Conservation (phyloP, 2,113 vertebrate species). For the Callopanchax toddi region DNA sequence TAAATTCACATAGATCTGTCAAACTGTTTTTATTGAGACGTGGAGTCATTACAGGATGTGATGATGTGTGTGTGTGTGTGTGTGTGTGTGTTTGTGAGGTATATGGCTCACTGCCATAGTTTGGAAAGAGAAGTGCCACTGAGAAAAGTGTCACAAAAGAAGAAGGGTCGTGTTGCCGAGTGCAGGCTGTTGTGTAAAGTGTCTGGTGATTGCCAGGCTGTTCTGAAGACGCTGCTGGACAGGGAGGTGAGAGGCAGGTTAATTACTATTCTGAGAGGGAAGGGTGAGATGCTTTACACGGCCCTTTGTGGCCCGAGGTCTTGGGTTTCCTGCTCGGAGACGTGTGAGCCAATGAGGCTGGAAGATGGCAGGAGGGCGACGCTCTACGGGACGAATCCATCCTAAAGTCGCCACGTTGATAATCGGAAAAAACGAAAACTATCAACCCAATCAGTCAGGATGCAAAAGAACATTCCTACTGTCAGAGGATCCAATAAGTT, state of each 20-base stretch:
- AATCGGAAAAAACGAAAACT: too few species aligned
- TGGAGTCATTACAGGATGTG: slow-evolving; percentile 45
- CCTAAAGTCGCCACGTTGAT: slow-evolving; percentile 39
- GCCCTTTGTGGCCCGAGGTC: slow-evolving; percentile 66
- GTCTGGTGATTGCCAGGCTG: slow-evolving; percentile 72
- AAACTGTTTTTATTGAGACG: slow-evolving; percentile 51
- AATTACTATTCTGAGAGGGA: slow-evolving; percentile 78
- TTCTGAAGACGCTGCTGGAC: slow-evolving; percentile 69
- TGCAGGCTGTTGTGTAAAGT: slow-evolving; percentile 76
- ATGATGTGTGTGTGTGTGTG: slow-evolving; percentile 55
- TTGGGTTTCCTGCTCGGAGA: slow-evolving; percentile 69
- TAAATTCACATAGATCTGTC: slow-evolving; percentile 66
- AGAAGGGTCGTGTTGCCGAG: slow-evolving; percentile 67
- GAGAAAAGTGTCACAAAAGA: slow-evolving; percentile 65
- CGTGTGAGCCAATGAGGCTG: slow-evolving; percentile 51
- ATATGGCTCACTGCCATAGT: slow-evolving; percentile 25
- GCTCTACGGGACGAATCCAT: slow-evolving; percentile 42
- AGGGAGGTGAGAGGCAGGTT: slow-evolving; percentile 77
- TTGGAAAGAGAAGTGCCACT: slow-evolving; percentile 60
- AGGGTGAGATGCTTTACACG: slow-evolving; percentile 73
- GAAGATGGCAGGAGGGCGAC: slow-evolving; percentile 45
- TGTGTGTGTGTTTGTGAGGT: slow-evolving; percentile 44
- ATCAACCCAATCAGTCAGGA: too few species aligned
- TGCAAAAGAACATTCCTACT: too few species aligned
- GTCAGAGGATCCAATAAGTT: too few species aligned